Evolutionary conservation across 2,797 vertebrate genomes (phyloP), one percentile per base, ranked within the genome.

Genomic region (Anabas testudineus): DNA sequence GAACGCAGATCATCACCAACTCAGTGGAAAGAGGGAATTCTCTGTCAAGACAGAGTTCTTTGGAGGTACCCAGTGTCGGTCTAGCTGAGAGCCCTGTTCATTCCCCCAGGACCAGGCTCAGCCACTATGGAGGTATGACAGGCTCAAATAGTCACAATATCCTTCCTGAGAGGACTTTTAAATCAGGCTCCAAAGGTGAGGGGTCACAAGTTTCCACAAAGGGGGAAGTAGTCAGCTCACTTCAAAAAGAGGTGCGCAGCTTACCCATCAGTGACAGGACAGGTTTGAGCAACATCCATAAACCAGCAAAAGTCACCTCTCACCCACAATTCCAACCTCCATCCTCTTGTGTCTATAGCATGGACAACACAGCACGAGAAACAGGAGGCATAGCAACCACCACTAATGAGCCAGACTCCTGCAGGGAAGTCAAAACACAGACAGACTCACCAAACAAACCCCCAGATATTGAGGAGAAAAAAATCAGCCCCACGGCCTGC

Each of bases 1-100:
- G 96, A 47, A 98, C 96, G 39, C 96, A 98, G 79, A 98, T 98
- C 56, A 97, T 97, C 55, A 98, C 96, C 53, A 98, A 96, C 83
- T 96, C 96, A 1, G 95, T 93, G 0, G 97, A 97, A 42, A 93
- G 96, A 80, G 96, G 96, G 19, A 96, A 87, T 83, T 96, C 96
- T 10, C 86, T 98, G 57, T 95, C 95, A 0, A 92, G 95, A 49
- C 96, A 97, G 88, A 95, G 83, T 74, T 95, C 95, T 2, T 81
- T 91, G 67, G 85, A 86, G 64, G 95, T 90, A 30, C 73, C 82
- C 0, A 0, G 61, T 14, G 60, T 87, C 32, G 84, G 63, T 0
- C 69, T 82, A 7, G 53, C 80, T 2, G 96, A 96, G 28, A 87
- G 85, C 42, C 78, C 89, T 21, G 57, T 83, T 1, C 67, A 39